Base-by-base conservation (phyloP, 2,113 vertebrate genomes). In the Esox niger region DNA sequence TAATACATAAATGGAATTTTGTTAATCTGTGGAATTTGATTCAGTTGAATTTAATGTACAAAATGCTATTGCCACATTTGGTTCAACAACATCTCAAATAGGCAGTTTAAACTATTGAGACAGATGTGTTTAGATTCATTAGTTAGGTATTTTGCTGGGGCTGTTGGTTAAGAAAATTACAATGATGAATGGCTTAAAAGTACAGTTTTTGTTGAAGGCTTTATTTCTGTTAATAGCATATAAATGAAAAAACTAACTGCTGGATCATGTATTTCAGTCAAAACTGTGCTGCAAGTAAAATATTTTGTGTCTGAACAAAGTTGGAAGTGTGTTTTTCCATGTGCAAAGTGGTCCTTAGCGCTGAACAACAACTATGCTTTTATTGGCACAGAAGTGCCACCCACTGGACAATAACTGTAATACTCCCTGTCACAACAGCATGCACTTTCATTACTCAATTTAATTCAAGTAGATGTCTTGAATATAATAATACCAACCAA, bases 271-370 rank as follows among this genome's bases (percentile, higher is more conserved):
- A 60, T 82, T 82, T 74, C 58, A 75, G 71, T 82, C 35, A 61
- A 77, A 85, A 83, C 47, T 59, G 81, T 86, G 84, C 81, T 87
- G 79, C 71, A 84, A 91, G 91, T 91, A 89, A 91, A 87, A 68
- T 58, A 77, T 75, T 74, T 79, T 79, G 66, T 83, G 79, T 85
- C 58, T 73, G 59, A 77, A 47, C 27, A 64, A 47, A 64, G 62
- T 27, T 27, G 20, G 25, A 27, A 32, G 8, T 43, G 33, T 63
- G 27, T 70, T 59, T 75, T 57, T 13, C 61, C 21, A 30, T 71
- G 33, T 25, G 26, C 3, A 27, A 46, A 13, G 46, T 0, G 66
- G 38, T 67, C 7, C 9, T n/a, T 29, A 6, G 17, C 21, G 47
- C 47, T 52, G 47, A n/a, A 0, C 0, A 52, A 13, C n/a, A 21